Conservation (phyloP, 2,888 invertebrate genomes). For the Apomyelois bistriatella region DNA sequence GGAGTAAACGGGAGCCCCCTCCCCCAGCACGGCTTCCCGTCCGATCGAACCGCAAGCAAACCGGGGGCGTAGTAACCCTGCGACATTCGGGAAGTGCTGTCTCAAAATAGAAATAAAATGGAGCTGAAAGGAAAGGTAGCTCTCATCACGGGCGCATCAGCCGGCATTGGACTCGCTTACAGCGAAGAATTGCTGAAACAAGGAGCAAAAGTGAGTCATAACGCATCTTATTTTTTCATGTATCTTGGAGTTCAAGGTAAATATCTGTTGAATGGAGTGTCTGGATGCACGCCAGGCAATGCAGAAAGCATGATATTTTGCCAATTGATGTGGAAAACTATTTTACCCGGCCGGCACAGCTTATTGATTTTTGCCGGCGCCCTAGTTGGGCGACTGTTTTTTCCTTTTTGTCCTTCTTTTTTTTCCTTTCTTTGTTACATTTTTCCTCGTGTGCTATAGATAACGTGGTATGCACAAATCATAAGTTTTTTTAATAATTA, state of each 20-base stretch:
- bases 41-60: conserved; percentile 63
- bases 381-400: conserved; percentile 42
- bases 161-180: conserved; percentile 86
- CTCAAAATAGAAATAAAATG: conserved; percentile 65
- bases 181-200: conserved; percentile 85
- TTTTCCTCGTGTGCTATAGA: conserved; percentile 7
- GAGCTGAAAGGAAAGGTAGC: conserved; percentile 87
- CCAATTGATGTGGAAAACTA: conserved; percentile 14
- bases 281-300: conserved; percentile 37
- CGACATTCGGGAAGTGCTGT: conserved; percentile 50
- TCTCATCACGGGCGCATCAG: conserved; percentile 86
- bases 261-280: conserved; percentile 47
- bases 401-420: too few relatives aligned
- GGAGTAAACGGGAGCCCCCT: conserved; percentile 47
- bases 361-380: conserved; percentile 68
- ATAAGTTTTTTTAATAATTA: too few relatives aligned
- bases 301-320: background rate
- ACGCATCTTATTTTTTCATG: conserved; percentile 25
- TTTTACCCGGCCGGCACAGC: conserved; percentile 30
- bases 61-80: conserved; percentile 43
- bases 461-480: background rate
- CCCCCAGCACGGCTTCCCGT: conserved; percentile 35
- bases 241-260: conserved; percentile 58
- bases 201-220: conserved; percentile 83
- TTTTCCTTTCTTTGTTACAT: conserved; percentile 37